Evolutionary conservation across 2,113 vertebrate genomes (phyloP), one percentile per base, ranked within the genome.

Genomic region (Istiophorus platypterus): DNA sequence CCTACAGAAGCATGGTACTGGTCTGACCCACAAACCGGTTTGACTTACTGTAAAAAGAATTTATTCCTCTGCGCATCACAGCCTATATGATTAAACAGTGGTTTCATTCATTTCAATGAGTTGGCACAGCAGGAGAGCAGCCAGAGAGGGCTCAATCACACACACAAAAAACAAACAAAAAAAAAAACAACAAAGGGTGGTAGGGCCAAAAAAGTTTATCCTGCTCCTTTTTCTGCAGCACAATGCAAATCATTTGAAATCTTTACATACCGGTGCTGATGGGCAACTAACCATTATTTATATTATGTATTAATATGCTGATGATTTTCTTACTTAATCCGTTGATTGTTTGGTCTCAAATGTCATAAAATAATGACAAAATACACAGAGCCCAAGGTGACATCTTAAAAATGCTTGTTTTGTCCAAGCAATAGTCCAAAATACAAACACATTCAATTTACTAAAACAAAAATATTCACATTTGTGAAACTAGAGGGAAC

Each of bases 101-200:
- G 5, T 49, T 14, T 62, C 45, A 54, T 85, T 85, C 42, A 76
- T 68, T 70, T 84, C 45, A 78, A 54, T 42, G 67, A 70, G 52
- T 14, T 42, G 57, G 15, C 74, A 80, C 75, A 79, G 71, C 56
- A 59, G 51, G 76, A 37, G 64, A 15, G 24, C n/a, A 51, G 56
- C 42, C 15, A 47, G 14, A 71, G 58, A 52, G 31, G 15, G 8
- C 64, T 67, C 20, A 49, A 42, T 9, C 6, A 39, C 8, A 39
- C 5, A 7, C 0, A 14, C 10, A 14, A 14, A 12, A 14, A 2
- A 14, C 2, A 45, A 45, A 45, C 14, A 45, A 59, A 34, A 22
- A n/a, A 34, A 22, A n/a, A 78, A 67, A 78, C 78, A 49, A 45
- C 15, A 63, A 15, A 31, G 41, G 41, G 45, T 18, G 45, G 17